phyloP scores from a whole-genome alignment of 2,113 vertebrate species.

The Nothoprocta pentlandii region DNA sequence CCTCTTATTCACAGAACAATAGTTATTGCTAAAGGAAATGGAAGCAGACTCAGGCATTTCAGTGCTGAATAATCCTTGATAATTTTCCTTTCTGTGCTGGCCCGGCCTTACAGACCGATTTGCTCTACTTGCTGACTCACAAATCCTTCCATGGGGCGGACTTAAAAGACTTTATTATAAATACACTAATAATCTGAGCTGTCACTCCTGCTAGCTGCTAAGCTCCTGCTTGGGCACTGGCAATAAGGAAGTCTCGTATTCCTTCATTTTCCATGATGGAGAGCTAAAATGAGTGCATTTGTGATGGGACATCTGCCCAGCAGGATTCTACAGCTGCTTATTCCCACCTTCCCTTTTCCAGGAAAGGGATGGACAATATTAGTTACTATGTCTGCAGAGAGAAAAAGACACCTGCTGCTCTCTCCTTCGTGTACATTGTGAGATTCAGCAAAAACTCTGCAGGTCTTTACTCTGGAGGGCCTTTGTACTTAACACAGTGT shows the following conservation, averaged over 20 bases:
- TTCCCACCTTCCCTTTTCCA: not conserved
- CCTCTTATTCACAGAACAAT: not conserved
- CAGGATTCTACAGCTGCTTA: constrained; percentile 27
- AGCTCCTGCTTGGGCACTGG: constrained; percentile 24
- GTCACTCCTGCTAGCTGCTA: constrained; percentile 5
- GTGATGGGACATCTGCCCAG: not conserved
- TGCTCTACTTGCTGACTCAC: constrained; percentile 57
- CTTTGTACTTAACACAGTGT: not conserved
- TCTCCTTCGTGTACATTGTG: not conserved
- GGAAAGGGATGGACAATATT: not conserved
- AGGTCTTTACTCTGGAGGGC: not conserved
- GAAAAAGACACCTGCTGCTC: not conserved
- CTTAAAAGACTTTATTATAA: constrained; percentile 69
- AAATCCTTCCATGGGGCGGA: constrained; percentile 57
- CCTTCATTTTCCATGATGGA: constrained; percentile 43
- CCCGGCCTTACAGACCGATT: constrained; percentile 13
- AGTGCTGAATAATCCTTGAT: not conserved
- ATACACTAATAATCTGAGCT: constrained; percentile 65
- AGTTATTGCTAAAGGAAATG: not conserved
- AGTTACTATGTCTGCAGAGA: not conserved
- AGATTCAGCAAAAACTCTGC: not conserved
- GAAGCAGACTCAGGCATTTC: not conserved
- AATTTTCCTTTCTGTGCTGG: not conserved
- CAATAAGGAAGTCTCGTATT: constrained; percentile 5
- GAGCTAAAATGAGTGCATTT: constrained; percentile 15